Percentiles rank a stretch among this genome's conserved stretches.
phyloP scores from a whole-genome alignment of 2,888 invertebrate genomes.

The Callinectes sapidus region DNA sequence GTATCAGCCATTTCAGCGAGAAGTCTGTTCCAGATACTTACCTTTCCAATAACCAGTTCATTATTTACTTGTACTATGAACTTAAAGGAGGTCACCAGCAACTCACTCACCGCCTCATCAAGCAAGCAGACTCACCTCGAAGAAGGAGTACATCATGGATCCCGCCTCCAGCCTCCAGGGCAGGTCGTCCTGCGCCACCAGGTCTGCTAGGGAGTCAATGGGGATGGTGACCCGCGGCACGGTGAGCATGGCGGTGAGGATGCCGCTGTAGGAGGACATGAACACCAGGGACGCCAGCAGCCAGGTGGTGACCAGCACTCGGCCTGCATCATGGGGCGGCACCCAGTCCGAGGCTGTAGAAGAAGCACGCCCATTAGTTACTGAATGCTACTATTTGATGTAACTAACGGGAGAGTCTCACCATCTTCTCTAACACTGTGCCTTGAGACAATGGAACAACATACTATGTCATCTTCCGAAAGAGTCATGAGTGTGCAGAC shows the following conservation, averaged over 20 bases:
- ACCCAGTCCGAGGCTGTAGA: slow-evolving; percentile 45
- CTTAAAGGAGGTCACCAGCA: neutral
- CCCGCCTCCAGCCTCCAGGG: slow-evolving; percentile 57
- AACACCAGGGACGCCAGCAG: slow-evolving; percentile 57
- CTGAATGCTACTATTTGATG: neutral
- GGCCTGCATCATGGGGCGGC: slow-evolving; percentile 41
- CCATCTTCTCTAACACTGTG: neutral
- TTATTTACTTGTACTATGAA: neutral
- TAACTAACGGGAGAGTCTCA: neutral
- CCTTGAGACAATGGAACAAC: neutral
- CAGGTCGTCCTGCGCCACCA: slow-evolving; percentile 44
- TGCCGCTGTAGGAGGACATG: slow-evolving; percentile 58
- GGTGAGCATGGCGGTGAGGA: slow-evolving; percentile 62
- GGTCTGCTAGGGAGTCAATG: slow-evolving; percentile 60
- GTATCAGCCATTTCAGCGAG: neutral
- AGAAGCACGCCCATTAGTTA: neutral
- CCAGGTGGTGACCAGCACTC: slow-evolving; percentile 43
- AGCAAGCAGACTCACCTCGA: slow-evolving; percentile 36
- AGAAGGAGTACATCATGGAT: slow-evolving; percentile 57
- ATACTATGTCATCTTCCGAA: neutral
- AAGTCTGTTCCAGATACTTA: neutral
- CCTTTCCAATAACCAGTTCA: neutral
- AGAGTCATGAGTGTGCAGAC: neutral
- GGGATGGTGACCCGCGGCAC: slow-evolving; percentile 62
- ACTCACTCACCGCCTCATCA: neutral